Evolutionary conservation across 2,113 vertebrate genomes (phyloP), one percentile per base, ranked within the genome.

Genomic region (Agelaius tricolor): DNA sequence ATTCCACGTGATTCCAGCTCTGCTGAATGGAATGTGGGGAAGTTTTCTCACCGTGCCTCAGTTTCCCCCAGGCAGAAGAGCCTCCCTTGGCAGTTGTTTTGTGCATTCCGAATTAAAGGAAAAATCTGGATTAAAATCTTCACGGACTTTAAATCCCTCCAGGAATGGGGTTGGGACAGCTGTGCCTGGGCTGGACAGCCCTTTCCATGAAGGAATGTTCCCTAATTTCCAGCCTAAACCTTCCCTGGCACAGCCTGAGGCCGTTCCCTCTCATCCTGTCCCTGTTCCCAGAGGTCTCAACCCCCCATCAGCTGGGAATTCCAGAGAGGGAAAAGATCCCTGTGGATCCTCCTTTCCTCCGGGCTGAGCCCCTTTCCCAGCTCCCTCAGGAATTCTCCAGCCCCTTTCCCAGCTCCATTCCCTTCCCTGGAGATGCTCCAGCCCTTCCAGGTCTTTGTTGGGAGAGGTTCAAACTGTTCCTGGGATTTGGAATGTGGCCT

Each of bases 181-280:
- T 30, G 43, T 59, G 6, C 19, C 43, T 7, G 6, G 43, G 6
- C 20, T 19, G 73, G 20, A 8, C 13, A 15, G 3, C 46, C 35
- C 30, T 33, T 77, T 33, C 59, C 30, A 22, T 20, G 59, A 6
- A 41, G 23, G 46, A 63, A 77, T n/a, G 21, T 77, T 63, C 58
- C 59, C 58, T 6, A 21, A 77, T 77, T 77, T 62, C 74, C 74
- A 33, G 27, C n/a, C 44, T 11, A 19, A 31, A 37, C 43, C 11
- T 2, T 18, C 55, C 43, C 9, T 23, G 73, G 11, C 20, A 13
- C n/a, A 46, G 33, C n/a, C 28, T 47, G 55, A 37, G 43, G 43
- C 55, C 0, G 0, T 47, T 75, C 43, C 20, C 27, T 31, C 21
- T 39, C n/a, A 5, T 37, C 44, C 44, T 39, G 1, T 31, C n/a